phyloP scores from a whole-genome alignment of 2,113 vertebrate species.

The Albula glossodonta region DNA sequence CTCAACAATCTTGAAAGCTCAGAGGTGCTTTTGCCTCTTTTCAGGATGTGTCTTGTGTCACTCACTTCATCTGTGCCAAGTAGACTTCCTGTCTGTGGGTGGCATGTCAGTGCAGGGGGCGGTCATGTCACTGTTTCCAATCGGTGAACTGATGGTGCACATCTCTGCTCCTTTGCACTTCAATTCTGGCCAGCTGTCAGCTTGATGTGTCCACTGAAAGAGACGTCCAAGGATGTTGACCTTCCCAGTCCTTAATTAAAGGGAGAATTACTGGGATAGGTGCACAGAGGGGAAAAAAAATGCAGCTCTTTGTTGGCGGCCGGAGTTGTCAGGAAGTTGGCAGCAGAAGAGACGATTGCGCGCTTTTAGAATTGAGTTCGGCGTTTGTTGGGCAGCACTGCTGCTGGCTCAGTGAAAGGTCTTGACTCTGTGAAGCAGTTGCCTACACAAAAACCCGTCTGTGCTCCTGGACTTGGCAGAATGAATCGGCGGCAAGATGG shows the following conservation, averaged over 20 bases:
- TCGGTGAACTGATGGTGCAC: neutral
- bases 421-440: neutral
- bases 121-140: neutral
- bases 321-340: slow-evolving; percentile 15
- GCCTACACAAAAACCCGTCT: neutral
- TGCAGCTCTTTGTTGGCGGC: slow-evolving; percentile 11
- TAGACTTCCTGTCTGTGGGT: neutral
- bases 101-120: neutral
- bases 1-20: neutral
- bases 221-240: neutral
- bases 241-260: neutral
- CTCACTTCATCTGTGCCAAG: neutral
- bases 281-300: neutral
- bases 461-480: neutral
- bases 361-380: neutral
- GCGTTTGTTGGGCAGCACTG: neutral
- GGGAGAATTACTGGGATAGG: neutral
- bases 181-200: neutral
- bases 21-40: neutral
- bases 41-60: neutral
- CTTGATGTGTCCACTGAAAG: neutral
- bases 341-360: neutral
- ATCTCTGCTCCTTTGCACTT: neutral
- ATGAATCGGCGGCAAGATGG: neutral
- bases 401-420: slow-evolving; percentile 13